These are phyloP conservation scores for Smittia aterrima DNA, from an alignment of 2,888 invertebrate genomes.

Conservation along the genomic window DNA sequence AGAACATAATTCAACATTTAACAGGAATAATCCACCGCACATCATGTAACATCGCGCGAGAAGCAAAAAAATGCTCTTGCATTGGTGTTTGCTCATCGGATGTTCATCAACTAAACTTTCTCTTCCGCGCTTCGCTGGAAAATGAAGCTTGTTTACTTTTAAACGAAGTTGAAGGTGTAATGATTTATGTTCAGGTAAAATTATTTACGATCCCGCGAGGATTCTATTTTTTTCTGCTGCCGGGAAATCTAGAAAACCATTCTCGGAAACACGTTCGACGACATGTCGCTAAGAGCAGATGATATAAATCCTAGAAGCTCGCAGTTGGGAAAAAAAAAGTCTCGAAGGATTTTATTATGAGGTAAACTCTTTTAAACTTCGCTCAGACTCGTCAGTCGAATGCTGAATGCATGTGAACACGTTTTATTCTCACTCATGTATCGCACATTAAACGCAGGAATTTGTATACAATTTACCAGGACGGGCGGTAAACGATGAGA, in stretches of 20 bases:
- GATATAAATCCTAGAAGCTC: too few relatives aligned
- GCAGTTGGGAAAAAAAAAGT: too few relatives aligned
- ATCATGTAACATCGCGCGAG: constrained; percentile 15
- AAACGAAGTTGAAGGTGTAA: neutral
- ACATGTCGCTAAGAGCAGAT: too few relatives aligned
- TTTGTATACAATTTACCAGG: neutral
- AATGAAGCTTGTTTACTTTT: neutral
- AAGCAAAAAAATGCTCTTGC: neutral
- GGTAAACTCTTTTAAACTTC: too few relatives aligned
- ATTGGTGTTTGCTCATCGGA: neutral
- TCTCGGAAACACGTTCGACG: too few relatives aligned
- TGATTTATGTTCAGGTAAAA: constrained; percentile 18
- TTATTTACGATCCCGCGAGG: constrained; percentile 8
- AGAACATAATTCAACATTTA: constrained; percentile 26
- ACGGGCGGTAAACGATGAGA: neutral
- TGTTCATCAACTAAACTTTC: neutral
- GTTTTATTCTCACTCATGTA: neutral
- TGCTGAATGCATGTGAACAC: neutral
- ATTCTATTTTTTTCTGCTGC: neutral
- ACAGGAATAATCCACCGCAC: constrained; percentile 22
- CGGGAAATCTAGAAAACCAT: too few relatives aligned
- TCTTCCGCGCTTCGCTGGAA: neutral
- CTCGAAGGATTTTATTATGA: too few relatives aligned
- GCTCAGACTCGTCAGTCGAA: neutral
- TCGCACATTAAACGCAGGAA: neutral